Percentiles rank a stretch among this genome's conserved stretches.
These are phyloP conservation scores for Conus betulinus DNA, from an alignment of 1,140 invertebrate genomes.

Conservation along the genomic window DNA sequence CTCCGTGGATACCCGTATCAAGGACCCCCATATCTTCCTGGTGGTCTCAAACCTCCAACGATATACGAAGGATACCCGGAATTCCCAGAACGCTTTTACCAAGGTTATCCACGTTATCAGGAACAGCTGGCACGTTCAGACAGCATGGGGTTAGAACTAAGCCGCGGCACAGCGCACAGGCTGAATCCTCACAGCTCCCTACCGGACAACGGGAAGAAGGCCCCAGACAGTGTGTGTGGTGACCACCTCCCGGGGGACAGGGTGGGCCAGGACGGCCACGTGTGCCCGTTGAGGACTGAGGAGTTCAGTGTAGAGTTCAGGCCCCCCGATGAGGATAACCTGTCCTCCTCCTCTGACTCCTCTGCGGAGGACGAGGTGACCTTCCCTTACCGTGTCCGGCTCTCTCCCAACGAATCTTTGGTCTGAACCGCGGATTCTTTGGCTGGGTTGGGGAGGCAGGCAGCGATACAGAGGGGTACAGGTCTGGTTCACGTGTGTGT, in stretches of 20 bases:
- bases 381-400: background rate
- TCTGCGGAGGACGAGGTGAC: background rate
- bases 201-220: background rate
- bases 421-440: background rate
- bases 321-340: background rate
- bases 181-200: background rate
- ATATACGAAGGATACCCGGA: too few species aligned
- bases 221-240: background rate
- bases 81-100: background rate
- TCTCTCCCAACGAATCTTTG: background rate
- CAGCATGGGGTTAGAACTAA: too few species aligned
- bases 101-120: too few species aligned
- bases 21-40: too few species aligned
- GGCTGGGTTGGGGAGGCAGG: too few species aligned
- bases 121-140: too few species aligned
- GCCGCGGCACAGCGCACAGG: background rate
- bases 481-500: too few species aligned
- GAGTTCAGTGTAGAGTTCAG: background rate
- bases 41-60: too few species aligned
- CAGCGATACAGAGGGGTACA: too few species aligned
- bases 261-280: too few species aligned
- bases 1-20: too few species aligned
- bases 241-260: too few species aligned
- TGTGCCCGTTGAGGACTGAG: background rate
- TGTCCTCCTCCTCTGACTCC: background rate